Conservation (phyloP, 2,113 vertebrate genomes). For the Callocephalon fimbriatum region DNA sequence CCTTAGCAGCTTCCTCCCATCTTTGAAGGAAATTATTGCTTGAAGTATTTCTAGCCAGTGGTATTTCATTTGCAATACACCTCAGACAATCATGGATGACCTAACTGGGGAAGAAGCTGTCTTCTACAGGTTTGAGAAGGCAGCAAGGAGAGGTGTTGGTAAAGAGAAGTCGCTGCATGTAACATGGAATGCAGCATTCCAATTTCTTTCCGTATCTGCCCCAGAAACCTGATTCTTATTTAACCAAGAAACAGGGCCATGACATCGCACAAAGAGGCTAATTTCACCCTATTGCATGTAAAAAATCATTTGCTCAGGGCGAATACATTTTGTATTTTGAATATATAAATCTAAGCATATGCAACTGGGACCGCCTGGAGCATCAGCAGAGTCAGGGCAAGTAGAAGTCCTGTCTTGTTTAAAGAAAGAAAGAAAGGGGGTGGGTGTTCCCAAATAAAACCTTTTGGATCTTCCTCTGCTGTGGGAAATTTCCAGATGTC, state of each 20-base stretch:
- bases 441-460: neutral
- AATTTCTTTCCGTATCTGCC: neutral
- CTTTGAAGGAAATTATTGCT: neutral
- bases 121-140: neutral
- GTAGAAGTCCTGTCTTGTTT: neutral
- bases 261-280: constrained; percentile 47
- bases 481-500: neutral
- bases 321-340: neutral
- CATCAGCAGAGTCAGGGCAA: neutral
- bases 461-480: neutral
- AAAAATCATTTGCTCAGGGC: neutral
- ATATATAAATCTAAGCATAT: neutral
- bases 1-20: neutral
- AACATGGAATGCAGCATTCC: neutral
- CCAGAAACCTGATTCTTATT: constrained; percentile 65
- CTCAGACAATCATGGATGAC: neutral
- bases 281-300: neutral
- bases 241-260: constrained; percentile 37
- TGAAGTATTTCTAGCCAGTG: neutral
- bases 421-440: neutral
- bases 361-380: neutral
- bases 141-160: neutral
- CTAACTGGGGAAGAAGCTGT: neutral
- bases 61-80: neutral
- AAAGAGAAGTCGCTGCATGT: neutral